Evolutionary conservation across 1,140 invertebrate species (phyloP).

Genomic region (Thalassaphorura encarpata): DNA sequence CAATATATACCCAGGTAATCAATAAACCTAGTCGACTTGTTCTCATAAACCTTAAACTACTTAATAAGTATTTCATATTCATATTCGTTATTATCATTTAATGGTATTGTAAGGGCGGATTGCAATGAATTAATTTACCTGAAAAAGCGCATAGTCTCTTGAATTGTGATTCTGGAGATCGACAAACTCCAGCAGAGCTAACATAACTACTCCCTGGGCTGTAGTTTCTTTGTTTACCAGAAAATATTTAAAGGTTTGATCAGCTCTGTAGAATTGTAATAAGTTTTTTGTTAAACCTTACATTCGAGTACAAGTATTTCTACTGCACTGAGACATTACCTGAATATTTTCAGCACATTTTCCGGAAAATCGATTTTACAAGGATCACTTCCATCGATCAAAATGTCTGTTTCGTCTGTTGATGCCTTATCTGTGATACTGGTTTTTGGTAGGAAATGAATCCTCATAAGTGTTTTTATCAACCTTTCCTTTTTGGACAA

Average conservation of each 20-base stretch:
- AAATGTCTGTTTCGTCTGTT: slow-evolving; percentile 36
- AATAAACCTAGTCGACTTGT: too few relatives aligned
- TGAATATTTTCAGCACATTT: slow-evolving; percentile 82
- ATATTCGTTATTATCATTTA: too few relatives aligned
- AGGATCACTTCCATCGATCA: slow-evolving; percentile 7
- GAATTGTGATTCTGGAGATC: slow-evolving; percentile 73
- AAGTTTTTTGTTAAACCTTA: neutral
- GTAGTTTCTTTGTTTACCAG: slow-evolving; percentile 97
- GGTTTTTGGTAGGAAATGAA: slow-evolving; percentile 84
- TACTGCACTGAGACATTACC: neutral
- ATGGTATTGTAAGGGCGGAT: too few relatives aligned
- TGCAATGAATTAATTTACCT: slow-evolving; percentile 29
- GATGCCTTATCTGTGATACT: too few relatives aligned
- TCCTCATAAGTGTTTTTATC: slow-evolving; percentile 79
- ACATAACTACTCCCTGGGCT: slow-evolving; percentile 94
- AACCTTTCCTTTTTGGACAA: slow-evolving; percentile 70
- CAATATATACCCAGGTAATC: too few relatives aligned
- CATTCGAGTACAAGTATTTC: neutral
- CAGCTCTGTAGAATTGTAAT: slow-evolving; percentile 64
- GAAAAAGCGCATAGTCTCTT: slow-evolving; percentile 28
- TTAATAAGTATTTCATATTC: too few relatives aligned
- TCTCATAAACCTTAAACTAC: too few relatives aligned
- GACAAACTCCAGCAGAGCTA: slow-evolving; percentile 84
- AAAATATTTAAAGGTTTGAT: slow-evolving; percentile 96
- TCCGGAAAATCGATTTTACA: slow-evolving; percentile 71